Evolutionary conservation across 2,113 vertebrate genomes (phyloP).

Genomic region (Zapornia atra): DNA sequence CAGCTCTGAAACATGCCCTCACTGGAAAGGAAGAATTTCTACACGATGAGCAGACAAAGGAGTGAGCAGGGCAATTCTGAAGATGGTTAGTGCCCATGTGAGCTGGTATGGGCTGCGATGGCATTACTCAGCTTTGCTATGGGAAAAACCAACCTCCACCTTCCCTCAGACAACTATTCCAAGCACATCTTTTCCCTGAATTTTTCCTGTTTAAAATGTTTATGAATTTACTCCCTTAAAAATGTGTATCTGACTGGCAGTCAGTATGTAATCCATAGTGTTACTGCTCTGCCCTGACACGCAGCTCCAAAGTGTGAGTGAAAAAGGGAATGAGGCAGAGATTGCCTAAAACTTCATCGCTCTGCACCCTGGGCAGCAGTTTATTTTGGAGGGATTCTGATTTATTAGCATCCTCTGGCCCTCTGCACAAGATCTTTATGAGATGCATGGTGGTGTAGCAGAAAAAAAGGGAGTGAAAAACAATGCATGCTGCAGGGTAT

Average conservation of each 20-base stretch:
- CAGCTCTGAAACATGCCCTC: rapidly evolving
- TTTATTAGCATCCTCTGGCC: background rate
- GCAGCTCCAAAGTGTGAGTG: rapidly evolving
- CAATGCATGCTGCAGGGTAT: background rate
- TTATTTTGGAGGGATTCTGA: background rate
- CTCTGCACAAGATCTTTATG: background rate
- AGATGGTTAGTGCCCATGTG: background rate
- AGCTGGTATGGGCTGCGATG: background rate
- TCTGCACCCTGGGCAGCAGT: background rate
- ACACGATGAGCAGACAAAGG: background rate
- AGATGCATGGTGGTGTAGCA: background rate
- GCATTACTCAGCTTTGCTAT: background rate
- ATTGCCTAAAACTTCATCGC: background rate
- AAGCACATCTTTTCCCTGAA: background rate
- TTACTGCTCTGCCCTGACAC: background rate
- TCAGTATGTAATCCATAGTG: background rate
- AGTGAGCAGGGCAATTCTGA: background rate
- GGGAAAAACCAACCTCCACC: background rate
- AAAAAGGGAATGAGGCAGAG: background rate
- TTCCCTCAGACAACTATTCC: background rate
- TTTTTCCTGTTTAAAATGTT: background rate
- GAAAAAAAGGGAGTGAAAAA: background rate
- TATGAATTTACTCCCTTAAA: background rate
- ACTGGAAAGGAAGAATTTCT: background rate
- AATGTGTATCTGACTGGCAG: background rate